phyloP scores from a whole-genome alignment of 2,113 vertebrate genomes.

The Emydura subglobosa region DNA sequence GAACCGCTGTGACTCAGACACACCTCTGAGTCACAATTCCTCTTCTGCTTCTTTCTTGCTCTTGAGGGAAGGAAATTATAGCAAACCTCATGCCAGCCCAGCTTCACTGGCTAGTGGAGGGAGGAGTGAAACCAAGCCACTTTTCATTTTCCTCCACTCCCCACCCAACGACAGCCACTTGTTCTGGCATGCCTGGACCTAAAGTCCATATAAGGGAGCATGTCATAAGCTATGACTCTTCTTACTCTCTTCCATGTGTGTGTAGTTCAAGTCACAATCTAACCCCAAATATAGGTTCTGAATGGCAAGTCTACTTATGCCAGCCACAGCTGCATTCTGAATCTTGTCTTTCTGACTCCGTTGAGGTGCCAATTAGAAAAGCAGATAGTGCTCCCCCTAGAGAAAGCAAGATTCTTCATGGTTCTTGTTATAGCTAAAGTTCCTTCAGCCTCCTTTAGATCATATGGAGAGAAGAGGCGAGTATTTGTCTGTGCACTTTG shows the following conservation, averaged over 20 bases:
- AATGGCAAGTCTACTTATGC: neutral
- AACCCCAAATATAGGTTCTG: neutral
- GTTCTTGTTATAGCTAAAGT: neutral
- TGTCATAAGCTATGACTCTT: neutral
- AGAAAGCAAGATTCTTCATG: neutral
- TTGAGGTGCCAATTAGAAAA: neutral
- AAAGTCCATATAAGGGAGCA: neutral
- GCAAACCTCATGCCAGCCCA: neutral
- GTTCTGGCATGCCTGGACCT: neutral
- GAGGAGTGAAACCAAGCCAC: neutral
- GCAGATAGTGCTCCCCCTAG: neutral
- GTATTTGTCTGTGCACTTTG: neutral
- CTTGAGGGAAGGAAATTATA: conserved; percentile 6
- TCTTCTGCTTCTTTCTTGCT: neutral
- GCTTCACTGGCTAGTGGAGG: neutral
- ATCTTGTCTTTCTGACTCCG: neutral
- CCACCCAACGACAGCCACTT: neutral
- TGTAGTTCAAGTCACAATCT: neutral
- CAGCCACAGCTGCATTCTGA: neutral
- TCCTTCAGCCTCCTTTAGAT: neutral
- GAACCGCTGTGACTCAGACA: conserved; percentile 15
- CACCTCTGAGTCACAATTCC: conserved; percentile 23
- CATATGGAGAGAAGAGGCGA: neutral
- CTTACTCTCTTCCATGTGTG: rapidly evolving
- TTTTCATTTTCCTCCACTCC: neutral